Conservation (phyloP, 2,888 invertebrate genomes). For the Camponotus fellah region DNA sequence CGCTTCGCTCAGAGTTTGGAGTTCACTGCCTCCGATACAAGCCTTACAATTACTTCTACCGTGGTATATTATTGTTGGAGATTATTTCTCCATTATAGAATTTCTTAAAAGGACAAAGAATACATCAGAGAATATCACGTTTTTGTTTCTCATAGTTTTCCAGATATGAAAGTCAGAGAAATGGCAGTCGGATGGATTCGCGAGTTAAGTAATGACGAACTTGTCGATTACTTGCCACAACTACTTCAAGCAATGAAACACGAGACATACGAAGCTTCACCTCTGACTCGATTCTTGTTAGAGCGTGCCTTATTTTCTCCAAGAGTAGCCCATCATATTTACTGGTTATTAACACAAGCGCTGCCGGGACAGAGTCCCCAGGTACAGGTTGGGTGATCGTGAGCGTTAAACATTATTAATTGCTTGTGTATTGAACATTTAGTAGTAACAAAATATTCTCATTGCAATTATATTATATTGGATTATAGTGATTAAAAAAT, state of each 20-base stretch:
- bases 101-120: neutral
- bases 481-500: neutral
- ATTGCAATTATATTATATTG: neutral
- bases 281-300: slow-evolving; percentile 93
- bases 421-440: neutral
- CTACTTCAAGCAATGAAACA: slow-evolving; percentile 96
- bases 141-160: slow-evolving; percentile 90
- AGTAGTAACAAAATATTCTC: slow-evolving; percentile 5
- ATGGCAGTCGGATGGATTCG: slow-evolving; percentile 94
- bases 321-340: slow-evolving; percentile 97
- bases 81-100: neutral
- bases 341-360: slow-evolving; percentile 96
- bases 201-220: slow-evolving; percentile 93
- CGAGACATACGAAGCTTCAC: slow-evolving; percentile 96
- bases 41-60: slow-evolving; percentile 97
- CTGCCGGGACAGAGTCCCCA: slow-evolving; percentile 94
- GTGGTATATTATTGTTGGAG: slow-evolving; percentile 88
- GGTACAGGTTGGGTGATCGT: slow-evolving; percentile 86
- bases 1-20: slow-evolving; percentile 95
- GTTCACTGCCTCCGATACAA: slow-evolving; percentile 93
- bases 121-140: slow-evolving; percentile 17
- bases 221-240: slow-evolving; percentile 97
- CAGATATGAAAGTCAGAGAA: slow-evolving; percentile 95
- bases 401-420: slow-evolving; percentile 35
- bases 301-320: slow-evolving; percentile 95